phyloP scores from a whole-genome alignment of 2,888 invertebrate genomes.

The Papilio demoleus region DNA sequence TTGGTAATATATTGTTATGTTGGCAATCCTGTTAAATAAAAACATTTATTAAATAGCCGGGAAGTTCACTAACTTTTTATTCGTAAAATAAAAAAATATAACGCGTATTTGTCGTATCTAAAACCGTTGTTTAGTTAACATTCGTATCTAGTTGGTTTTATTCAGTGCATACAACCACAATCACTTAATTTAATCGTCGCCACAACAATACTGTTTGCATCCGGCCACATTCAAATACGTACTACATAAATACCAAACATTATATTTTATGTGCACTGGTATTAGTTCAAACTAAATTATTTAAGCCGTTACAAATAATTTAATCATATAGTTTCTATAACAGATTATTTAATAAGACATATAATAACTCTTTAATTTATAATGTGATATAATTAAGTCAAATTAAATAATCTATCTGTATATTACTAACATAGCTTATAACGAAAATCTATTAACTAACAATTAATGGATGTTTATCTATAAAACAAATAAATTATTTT shows the following conservation, averaged over 20 bases:
- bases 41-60: too few relatives aligned
- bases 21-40: too few relatives aligned
- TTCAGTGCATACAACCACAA: slow-evolving; percentile 13
- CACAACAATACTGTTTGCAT: slow-evolving; percentile 21
- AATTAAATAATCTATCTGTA: too few relatives aligned
- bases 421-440: too few relatives aligned
- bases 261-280: neutral
- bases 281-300: neutral
- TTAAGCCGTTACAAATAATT: neutral
- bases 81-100: neutral
- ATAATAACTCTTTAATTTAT: too few relatives aligned
- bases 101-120: neutral
- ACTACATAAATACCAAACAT: neutral
- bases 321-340: too few relatives aligned
- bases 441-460: too few relatives aligned
- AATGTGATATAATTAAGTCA: neutral
- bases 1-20: too few relatives aligned
- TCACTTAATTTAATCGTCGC: slow-evolving; percentile 25
- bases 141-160: slow-evolving; percentile 10
- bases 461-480: too few relatives aligned
- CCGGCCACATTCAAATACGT: slow-evolving; percentile 14
- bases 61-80: too few relatives aligned
- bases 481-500: too few relatives aligned
- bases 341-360: too few relatives aligned
- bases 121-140: neutral